Conservation (phyloP, 2,888 invertebrate species). For the Atrina japonica region DNA sequence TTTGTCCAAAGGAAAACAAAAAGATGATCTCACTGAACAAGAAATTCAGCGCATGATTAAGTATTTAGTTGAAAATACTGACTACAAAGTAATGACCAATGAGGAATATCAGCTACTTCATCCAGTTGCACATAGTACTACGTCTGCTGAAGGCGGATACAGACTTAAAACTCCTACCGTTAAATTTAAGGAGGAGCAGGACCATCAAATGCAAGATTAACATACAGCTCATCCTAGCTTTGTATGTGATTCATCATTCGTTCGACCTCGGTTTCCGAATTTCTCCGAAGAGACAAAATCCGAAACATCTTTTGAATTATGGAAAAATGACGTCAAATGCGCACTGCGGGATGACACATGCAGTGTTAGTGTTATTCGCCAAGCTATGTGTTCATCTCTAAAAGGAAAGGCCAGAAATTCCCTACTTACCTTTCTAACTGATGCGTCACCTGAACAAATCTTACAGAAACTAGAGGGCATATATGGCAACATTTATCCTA, state of each 20-base stretch:
- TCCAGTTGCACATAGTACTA: background rate
- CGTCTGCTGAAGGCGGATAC: background rate
- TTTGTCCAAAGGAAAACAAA: background rate
- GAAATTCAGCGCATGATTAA: background rate
- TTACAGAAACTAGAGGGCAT: constrained; percentile 2
- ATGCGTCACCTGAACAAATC: background rate
- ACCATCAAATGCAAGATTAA: background rate
- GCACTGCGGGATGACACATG: constrained; percentile 5
- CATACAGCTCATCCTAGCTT: background rate
- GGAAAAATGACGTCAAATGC: constrained; percentile 1
- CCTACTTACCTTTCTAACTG: background rate
- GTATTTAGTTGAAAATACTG: background rate
- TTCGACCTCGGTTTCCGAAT: background rate
- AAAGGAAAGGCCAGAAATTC: background rate
- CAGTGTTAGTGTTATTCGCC: background rate
- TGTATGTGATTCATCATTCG: background rate
- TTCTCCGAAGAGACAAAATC: constrained; percentile 1
- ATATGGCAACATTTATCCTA: background rate
- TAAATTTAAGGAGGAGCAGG: background rate
- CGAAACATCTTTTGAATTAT: background rate
- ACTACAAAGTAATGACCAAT: background rate
- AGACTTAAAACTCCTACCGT: background rate
- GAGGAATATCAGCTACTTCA: background rate
- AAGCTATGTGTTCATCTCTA: background rate
- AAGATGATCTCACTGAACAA: background rate